Conservation (phyloP, 2,797 vertebrate species). For the Tadarida brasiliensis region DNA sequence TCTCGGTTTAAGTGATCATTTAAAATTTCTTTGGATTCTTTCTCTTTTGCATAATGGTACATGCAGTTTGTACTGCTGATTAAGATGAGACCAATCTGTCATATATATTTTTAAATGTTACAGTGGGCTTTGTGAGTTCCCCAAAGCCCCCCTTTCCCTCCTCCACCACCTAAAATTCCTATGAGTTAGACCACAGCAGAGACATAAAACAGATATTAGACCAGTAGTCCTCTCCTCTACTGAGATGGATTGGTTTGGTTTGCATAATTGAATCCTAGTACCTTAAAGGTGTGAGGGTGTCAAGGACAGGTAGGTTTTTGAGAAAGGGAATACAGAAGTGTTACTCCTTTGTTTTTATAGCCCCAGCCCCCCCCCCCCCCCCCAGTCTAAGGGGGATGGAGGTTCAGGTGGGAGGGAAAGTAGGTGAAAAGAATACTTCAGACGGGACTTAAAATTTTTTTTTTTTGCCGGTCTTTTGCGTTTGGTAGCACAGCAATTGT, state of each 20-base stretch:
- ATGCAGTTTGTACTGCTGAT: not conserved
- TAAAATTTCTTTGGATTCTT: not conserved
- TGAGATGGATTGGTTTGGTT: constrained; percentile 9
- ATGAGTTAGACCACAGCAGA: not conserved
- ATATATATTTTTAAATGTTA: not conserved
- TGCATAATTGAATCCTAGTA: not conserved
- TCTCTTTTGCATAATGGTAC: constrained; percentile 25
- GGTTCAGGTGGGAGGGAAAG: not conserved
- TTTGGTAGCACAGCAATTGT: not conserved
- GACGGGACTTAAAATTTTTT: not conserved
- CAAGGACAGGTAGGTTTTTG: not conserved
- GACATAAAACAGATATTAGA: not conserved
- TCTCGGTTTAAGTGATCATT: not conserved
- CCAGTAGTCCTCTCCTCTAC: not conserved
- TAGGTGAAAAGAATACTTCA: not conserved
- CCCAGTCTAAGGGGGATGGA: no score
- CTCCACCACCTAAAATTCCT: not conserved
- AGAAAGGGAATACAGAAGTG: not conserved
- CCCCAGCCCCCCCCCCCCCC: not conserved
- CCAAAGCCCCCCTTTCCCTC: not conserved
- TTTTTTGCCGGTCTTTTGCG: not conserved
- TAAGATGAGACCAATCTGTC: not conserved
- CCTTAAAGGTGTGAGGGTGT: not conserved
- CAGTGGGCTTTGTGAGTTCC: not conserved
- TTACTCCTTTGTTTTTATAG: not conserved